These are phyloP conservation scores for Ranitomeya variabilis DNA, from an alignment of 2,113 vertebrate species.

Conservation along the genomic window DNA sequence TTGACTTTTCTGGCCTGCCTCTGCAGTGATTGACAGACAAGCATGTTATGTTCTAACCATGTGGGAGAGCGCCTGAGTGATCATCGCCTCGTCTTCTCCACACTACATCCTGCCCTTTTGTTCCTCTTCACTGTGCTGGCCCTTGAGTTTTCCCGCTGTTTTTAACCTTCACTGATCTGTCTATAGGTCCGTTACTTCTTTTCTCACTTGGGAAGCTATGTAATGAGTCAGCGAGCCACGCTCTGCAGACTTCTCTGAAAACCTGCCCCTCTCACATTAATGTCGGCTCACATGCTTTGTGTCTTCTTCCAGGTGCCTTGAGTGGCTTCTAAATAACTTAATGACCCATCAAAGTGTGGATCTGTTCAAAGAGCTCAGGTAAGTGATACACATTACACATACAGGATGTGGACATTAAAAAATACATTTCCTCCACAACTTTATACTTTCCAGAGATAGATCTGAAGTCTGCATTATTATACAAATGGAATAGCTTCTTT, in stretches of 20 bases:
- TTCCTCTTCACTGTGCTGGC: neutral
- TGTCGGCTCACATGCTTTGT: neutral
- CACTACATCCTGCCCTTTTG: neutral
- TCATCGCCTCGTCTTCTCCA: neutral
- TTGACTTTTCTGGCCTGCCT: neutral
- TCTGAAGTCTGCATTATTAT: neutral
- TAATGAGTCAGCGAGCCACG: neutral
- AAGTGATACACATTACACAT: constrained; percentile 49
- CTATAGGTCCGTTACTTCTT: neutral
- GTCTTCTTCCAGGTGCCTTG: constrained; percentile 82
- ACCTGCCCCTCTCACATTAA: neutral
- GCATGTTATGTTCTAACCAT: neutral
- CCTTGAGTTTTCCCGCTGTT: neutral
- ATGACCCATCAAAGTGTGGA: constrained; percentile 97
- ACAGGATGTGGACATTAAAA: neutral
- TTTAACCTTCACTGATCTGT: neutral
- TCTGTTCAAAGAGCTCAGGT: constrained; percentile 96
- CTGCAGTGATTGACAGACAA: neutral
- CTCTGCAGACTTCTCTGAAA: neutral
- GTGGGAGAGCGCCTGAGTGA: neutral
- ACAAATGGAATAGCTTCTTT: neutral
- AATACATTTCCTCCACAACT: neutral
- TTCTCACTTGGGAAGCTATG: neutral
- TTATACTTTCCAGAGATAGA: neutral
- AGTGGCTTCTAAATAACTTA: constrained; percentile 97